Conservation (phyloP, 2,113 vertebrate genomes). For the Rhadina sibilatrix region DNA sequence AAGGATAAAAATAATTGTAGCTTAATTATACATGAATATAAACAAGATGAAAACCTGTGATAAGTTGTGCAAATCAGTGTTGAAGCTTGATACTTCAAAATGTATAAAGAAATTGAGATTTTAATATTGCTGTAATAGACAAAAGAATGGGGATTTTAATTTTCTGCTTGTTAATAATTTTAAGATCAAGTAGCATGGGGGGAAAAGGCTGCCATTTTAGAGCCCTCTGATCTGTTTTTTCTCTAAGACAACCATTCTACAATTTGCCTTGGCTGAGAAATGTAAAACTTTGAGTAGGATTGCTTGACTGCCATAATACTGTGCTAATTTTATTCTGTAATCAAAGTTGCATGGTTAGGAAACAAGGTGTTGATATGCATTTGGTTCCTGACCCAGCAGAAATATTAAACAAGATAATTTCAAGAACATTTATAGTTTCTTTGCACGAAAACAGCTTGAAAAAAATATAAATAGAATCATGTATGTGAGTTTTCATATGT, state of each 20-base stretch:
- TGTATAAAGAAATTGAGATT: neutral
- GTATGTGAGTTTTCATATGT: accelerated
- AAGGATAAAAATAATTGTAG: neutral
- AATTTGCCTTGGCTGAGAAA: neutral
- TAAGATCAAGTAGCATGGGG: neutral
- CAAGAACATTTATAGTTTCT: neutral
- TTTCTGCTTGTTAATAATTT: neutral
- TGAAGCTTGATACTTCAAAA: neutral
- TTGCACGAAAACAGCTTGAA: neutral
- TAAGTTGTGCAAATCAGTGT: neutral
- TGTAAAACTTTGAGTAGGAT: neutral
- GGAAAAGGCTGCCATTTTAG: neutral
- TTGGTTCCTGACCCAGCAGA: neutral
- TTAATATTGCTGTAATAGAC: neutral
- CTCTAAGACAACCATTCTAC: accelerated
- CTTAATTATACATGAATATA: neutral
- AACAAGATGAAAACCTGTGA: neutral
- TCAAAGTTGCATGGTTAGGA: neutral
- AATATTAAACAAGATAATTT: neutral
- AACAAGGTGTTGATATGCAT: neutral
- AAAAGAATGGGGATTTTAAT: neutral
- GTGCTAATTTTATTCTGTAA: neutral
- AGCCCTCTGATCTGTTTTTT: neutral
- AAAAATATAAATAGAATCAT: neutral
- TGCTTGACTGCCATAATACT: neutral